These are phyloP conservation scores for Podabrus alpinus DNA, from an alignment of 2,888 invertebrate genomes.

Conservation along the genomic window DNA sequence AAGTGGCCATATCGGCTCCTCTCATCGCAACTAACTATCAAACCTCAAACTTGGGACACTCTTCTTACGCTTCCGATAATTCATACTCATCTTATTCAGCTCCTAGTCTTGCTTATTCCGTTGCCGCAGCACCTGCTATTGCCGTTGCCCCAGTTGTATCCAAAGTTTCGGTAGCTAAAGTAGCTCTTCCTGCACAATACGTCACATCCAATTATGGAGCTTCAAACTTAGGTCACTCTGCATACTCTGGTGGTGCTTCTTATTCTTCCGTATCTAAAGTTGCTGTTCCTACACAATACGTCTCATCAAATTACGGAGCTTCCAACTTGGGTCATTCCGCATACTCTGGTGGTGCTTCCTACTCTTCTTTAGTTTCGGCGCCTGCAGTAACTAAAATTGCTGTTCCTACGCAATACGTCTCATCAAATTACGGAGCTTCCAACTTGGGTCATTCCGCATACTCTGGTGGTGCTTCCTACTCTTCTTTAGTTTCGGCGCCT, in stretches of 20 bases:
- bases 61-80: constrained; percentile 13
- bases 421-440: neutral
- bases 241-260: neutral
- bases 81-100: constrained; percentile 25
- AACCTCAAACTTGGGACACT: constrained; percentile 35
- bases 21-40: constrained; percentile 49
- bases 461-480: neutral
- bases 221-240: neutral
- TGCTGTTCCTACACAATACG: neutral
- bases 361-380: neutral
- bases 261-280: constrained; percentile 29
- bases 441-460: neutral
- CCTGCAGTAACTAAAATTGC: no score
- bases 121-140: constrained; percentile 38
- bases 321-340: neutral
- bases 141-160: constrained; percentile 58
- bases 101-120: constrained; percentile 21
- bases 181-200: constrained; percentile 24
- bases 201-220: constrained; percentile 11
- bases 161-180: constrained; percentile 48
- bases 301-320: neutral
- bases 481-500: neutral
- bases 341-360: neutral
- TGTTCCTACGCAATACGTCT: no score
- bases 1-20: constrained; percentile 49